phyloP scores from a whole-genome alignment of 2,113 vertebrate species.

The Antigone vipio region DNA sequence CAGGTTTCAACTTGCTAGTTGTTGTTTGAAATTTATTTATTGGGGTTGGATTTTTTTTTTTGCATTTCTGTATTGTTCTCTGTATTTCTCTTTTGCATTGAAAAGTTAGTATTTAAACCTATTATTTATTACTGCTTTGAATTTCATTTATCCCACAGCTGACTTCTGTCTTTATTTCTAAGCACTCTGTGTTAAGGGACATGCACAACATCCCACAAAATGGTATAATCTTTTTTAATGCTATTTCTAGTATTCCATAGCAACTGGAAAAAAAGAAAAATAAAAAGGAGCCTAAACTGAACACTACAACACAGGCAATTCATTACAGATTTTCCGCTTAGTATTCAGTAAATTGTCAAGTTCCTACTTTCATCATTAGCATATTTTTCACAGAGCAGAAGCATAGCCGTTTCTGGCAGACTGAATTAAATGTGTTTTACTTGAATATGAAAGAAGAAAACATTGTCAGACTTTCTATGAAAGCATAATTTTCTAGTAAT shows the following conservation, averaged over 20 bases:
- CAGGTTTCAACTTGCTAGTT: background rate
- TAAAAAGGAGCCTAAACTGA: background rate
- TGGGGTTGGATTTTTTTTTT: background rate
- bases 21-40: conserved; percentile 18
- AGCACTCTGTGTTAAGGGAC: conserved; percentile 6
- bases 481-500: conserved; percentile 28
- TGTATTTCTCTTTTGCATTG: background rate
- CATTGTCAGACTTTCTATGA: conserved; percentile 40
- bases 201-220: conserved; percentile 14
- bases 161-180: conserved; percentile 46
- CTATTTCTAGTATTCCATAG: conserved; percentile 40
- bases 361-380: conserved; percentile 52
- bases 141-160: conserved; percentile 26
- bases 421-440: conserved; percentile 52
- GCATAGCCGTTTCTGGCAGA: conserved; percentile 44
- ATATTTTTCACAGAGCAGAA: conserved; percentile 56
- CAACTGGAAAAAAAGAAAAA: background rate
- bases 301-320: conserved; percentile 16
- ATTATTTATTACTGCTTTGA: conserved; percentile 41
- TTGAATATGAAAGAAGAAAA: conserved; percentile 42
- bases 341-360: conserved; percentile 58
- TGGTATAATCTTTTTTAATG: conserved; percentile 16
- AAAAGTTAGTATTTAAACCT: conserved; percentile 15
- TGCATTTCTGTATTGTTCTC: background rate
- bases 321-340: conserved; percentile 54